phyloP scores from a whole-genome alignment of 2,888 invertebrate genomes.

The Cordilura impudica region DNA sequence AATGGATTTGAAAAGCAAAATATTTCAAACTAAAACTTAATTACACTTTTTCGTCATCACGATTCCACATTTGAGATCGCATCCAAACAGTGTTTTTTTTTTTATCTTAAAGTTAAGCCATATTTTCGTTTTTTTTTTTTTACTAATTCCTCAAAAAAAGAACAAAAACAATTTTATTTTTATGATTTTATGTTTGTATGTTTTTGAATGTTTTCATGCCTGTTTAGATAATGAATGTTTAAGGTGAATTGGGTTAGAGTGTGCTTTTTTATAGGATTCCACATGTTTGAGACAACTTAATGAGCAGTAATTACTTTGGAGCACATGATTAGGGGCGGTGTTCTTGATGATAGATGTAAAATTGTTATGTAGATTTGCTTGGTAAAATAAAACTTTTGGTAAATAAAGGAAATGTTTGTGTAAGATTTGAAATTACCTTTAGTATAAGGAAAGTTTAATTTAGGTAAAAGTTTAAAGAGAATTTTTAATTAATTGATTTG shows the following conservation, averaged over 20 bases:
- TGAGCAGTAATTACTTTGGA: conserved; percentile 66
- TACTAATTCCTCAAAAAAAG: background rate
- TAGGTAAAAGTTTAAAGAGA: too few relatives aligned
- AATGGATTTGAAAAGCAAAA: background rate
- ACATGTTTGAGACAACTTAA: conserved; percentile 65
- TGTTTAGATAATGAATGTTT: conserved; percentile 45
- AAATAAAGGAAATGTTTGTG: conserved; percentile 27
- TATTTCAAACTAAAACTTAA: background rate
- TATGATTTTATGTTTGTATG: background rate
- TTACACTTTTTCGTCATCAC: too few relatives aligned
- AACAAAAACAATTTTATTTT: background rate
- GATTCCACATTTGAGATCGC: background rate
- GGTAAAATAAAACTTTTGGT: background rate
- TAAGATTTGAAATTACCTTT: conserved; percentile 4
- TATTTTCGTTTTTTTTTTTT: background rate
- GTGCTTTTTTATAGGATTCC: conserved; percentile 21
- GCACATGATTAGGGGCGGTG: conserved; percentile 60
- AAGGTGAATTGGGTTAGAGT: conserved; percentile 28
- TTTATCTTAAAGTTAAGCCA: background rate
- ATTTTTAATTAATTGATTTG: too few relatives aligned
- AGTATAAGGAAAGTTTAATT: too few relatives aligned
- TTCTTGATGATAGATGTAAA: conserved; percentile 45
- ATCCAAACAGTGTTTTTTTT: background rate
- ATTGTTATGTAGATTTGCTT: background rate
- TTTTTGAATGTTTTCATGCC: background rate